phyloP scores from a whole-genome alignment of 1,140 invertebrate genomes.

The Maniola jurtina region DNA sequence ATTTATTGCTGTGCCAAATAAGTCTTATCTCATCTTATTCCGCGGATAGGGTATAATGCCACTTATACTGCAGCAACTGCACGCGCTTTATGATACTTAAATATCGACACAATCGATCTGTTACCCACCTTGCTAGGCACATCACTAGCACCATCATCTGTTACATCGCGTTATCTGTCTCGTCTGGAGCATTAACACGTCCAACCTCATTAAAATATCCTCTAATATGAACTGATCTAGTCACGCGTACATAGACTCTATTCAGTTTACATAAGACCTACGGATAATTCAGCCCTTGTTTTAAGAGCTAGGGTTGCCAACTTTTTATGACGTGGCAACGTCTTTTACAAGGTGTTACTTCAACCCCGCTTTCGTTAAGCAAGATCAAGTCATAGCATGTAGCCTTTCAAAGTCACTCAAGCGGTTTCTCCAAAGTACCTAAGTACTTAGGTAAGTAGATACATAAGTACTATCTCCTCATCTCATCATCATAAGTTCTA shows the following conservation, averaged over 20 bases:
- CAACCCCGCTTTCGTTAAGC: no score
- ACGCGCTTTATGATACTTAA: background rate
- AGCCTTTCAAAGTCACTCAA: no score
- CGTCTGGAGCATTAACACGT: constrained; percentile 65
- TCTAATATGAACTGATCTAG: constrained; percentile 22
- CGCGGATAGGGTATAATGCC: no score
- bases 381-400: no score
- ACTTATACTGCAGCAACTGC: no score
- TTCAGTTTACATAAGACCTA: constrained; percentile 11
- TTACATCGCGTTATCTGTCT: constrained; percentile 58
- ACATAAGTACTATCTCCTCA: no score
- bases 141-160: constrained; percentile 47
- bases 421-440: no score
- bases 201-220: constrained; percentile 62
- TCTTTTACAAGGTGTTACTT: no score
- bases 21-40: no score
- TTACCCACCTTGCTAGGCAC: constrained; percentile 1
- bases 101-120: background rate
- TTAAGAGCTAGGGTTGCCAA: background rate
- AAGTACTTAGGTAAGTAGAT: no score
- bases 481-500: no score
- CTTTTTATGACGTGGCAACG: background rate
- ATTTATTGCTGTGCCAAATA: no score
- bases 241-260: constrained; percentile 17
- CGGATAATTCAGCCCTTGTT: constrained; percentile 4